Evolutionary conservation across 2,113 vertebrate genomes (phyloP).

Genomic region (Centropus unirufus): DNA sequence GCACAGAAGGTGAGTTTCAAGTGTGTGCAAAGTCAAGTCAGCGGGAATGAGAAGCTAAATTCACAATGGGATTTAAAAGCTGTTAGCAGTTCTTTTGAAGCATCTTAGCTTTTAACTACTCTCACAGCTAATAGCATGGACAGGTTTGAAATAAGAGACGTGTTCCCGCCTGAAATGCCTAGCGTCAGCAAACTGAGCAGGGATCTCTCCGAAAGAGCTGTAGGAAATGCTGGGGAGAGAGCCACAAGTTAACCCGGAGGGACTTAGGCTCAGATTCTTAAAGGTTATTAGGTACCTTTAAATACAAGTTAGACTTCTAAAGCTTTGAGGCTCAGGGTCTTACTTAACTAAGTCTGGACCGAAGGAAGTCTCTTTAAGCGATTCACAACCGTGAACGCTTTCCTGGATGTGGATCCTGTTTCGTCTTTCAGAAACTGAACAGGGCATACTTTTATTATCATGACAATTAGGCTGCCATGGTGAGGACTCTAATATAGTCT

Average conservation of each 20-base stretch:
- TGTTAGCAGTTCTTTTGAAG: neutral
- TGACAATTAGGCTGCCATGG: accelerated
- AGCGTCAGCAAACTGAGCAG: neutral
- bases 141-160: neutral
- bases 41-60: neutral
- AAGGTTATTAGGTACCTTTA: slow-evolving; percentile 60
- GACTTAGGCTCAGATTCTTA: slow-evolving; percentile 53
- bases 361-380: slow-evolving; percentile 34
- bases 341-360: slow-evolving; percentile 35
- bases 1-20: neutral
- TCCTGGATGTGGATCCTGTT: neutral
- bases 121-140: neutral
- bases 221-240: neutral
- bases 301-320: slow-evolving; percentile 66
- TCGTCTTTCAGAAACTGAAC: neutral
- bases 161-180: neutral
- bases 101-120: neutral
- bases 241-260: slow-evolving; percentile 28
- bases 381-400: neutral
- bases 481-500: neutral
- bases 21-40: neutral
- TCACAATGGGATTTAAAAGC: neutral
- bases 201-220: neutral
- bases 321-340: slow-evolving; percentile 50
- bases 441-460: neutral